These are phyloP conservation scores for Chamaea fasciata DNA, from an alignment of 2,113 vertebrate genomes.

Conservation along the genomic window DNA sequence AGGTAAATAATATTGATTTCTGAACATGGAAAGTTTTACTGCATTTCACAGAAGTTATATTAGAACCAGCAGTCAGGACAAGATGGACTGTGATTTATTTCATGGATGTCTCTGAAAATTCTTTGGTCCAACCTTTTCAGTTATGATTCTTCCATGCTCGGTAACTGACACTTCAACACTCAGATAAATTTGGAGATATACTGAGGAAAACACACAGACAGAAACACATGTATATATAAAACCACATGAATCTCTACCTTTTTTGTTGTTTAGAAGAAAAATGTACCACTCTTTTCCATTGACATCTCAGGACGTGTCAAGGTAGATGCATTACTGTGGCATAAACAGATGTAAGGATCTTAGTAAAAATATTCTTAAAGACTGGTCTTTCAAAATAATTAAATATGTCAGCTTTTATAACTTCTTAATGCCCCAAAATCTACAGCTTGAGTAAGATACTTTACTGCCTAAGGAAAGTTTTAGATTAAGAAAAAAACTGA, in stretches of 20 bases:
- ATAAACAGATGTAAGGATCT: not conserved
- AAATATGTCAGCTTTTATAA: not conserved
- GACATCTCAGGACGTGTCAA: not conserved
- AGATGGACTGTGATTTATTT: not conserved
- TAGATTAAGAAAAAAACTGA: not conserved
- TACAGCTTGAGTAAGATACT: not conserved
- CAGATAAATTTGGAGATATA: not conserved
- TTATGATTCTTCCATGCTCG: not conserved
- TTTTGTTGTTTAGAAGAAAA: not conserved
- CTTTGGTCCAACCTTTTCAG: not conserved
- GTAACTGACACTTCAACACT: not conserved
- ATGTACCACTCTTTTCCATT: not conserved
- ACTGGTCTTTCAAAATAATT: not conserved
- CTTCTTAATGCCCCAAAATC: not conserved
- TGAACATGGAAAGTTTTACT: not conserved
- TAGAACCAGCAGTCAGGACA: not conserved
- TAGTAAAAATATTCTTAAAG: not conserved
- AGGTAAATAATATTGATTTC: not conserved
- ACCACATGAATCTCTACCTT: not conserved
- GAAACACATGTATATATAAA: not conserved
- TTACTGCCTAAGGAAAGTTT: not conserved
- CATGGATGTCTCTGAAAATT: not conserved
- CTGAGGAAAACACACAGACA: not conserved
- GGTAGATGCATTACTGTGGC: not conserved
- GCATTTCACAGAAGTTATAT: not conserved